phyloP scores from a whole-genome alignment of 2,797 vertebrate genomes.

The Hoplostethus mediterraneus region DNA sequence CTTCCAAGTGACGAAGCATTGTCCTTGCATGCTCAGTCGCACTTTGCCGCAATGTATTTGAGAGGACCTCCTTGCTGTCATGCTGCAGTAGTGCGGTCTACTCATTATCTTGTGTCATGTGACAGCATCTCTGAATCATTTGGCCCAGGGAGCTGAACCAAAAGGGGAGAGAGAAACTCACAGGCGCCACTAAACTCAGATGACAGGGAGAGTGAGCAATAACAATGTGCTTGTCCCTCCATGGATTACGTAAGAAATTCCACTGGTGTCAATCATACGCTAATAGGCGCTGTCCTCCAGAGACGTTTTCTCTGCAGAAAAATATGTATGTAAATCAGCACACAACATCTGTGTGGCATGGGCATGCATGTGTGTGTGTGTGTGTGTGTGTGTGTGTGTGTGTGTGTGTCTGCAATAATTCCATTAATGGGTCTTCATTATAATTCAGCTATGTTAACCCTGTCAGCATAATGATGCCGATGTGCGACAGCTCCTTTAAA shows the following conservation, averaged over 20 bases:
- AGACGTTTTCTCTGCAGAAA: slow-evolving; percentile 48
- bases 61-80: slow-evolving; percentile 69
- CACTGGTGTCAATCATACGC: slow-evolving; percentile 70
- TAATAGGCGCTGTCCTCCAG: slow-evolving; percentile 68
- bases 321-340: slow-evolving; percentile 45
- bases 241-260: slow-evolving; percentile 77
- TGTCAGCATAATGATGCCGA: slow-evolving; percentile 17
- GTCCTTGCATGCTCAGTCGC: slow-evolving; percentile 69
- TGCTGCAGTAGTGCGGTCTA: slow-evolving; percentile 65
- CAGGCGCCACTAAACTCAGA: slow-evolving; percentile 68
- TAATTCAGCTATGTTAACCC: slow-evolving; percentile 40
- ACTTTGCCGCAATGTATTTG: slow-evolving; percentile 68
- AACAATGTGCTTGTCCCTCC: slow-evolving; percentile 72
- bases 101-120: slow-evolving; percentile 80
- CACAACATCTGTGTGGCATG: slow-evolving; percentile 30
- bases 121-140: slow-evolving; percentile 81
- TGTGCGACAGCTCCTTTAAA: slow-evolving; percentile 29
- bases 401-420: slow-evolving; percentile 9
- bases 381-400: slow-evolving; percentile 1
- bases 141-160: slow-evolving; percentile 71
- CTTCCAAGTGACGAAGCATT: slow-evolving; percentile 60
- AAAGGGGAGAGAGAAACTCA: slow-evolving; percentile 57
- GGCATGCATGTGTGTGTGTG: background rate
- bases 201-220: slow-evolving; percentile 67
- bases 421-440: slow-evolving; percentile 35